These are phyloP conservation scores for Drosophila putrida DNA, from an alignment of 2,888 invertebrate genomes.

Conservation along the genomic window DNA sequence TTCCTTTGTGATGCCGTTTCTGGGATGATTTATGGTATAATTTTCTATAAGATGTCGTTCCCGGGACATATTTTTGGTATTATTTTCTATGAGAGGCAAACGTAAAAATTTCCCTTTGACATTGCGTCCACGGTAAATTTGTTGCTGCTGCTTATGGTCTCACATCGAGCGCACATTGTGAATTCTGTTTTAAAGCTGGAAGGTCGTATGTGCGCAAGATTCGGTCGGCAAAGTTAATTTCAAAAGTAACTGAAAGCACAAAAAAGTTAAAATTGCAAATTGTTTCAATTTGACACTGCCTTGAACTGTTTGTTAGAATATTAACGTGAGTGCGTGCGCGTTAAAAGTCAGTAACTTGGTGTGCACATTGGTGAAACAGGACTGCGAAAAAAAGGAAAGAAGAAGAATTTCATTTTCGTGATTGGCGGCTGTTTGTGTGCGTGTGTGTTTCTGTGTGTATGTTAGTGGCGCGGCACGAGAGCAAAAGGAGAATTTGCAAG, in stretches of 20 bases:
- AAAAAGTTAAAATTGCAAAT: constrained; percentile 41
- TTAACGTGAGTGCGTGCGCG: constrained; percentile 45
- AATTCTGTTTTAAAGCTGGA: constrained; percentile 65
- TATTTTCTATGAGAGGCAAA: too few species aligned
- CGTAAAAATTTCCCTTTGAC: too few species aligned
- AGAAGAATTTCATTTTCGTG: constrained; percentile 62
- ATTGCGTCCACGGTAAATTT: neutral
- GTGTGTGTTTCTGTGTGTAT: constrained; percentile 58
- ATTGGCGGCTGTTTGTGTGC: constrained; percentile 62
- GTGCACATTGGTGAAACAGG: constrained; percentile 51
- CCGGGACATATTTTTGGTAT: too few species aligned
- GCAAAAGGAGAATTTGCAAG: constrained; percentile 70
- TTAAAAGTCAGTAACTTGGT: constrained; percentile 42
- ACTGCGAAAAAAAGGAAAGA: constrained; percentile 56
- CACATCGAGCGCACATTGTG: constrained; percentile 44
- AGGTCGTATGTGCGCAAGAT: constrained; percentile 64
- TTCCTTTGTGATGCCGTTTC: too few species aligned
- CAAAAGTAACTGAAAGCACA: constrained; percentile 59
- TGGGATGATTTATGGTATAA: too few species aligned
- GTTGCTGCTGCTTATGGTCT: too few species aligned
- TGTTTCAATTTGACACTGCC: constrained; percentile 41
- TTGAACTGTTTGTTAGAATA: constrained; percentile 50
- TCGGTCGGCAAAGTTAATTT: constrained; percentile 62
- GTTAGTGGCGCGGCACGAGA: constrained; percentile 63
- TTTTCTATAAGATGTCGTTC: too few species aligned